A percentile compares a stretch with the other conserved stretches of the same genome.
Evolutionary conservation across 2,888 invertebrate genomes (phyloP).

Genomic region (Drosophila lutescens): DNA sequence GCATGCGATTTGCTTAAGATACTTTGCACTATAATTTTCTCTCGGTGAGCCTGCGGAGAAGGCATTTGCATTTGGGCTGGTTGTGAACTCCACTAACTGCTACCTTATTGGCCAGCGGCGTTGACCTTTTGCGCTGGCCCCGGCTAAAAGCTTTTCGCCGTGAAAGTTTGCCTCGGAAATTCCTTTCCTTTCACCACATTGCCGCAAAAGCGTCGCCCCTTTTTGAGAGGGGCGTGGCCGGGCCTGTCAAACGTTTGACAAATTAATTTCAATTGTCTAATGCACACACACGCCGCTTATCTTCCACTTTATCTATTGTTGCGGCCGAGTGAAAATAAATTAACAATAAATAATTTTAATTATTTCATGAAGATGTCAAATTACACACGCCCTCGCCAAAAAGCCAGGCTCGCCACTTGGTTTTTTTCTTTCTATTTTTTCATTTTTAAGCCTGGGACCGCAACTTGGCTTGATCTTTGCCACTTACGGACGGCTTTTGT

Average conservation of each 20-base stretch:
- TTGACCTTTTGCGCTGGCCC: slow-evolving; percentile 49
- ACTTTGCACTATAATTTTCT: not conserved
- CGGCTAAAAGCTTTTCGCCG: slow-evolving; percentile 62
- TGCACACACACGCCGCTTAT: slow-evolving; percentile 63
- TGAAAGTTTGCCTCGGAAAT: slow-evolving; percentile 62
- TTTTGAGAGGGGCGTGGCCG: slow-evolving; percentile 19
- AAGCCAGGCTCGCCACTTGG: slow-evolving; percentile 23
- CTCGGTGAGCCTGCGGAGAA: slow-evolving; percentile 5
- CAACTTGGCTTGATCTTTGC: slow-evolving; percentile 61
- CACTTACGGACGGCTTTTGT: slow-evolving; percentile 64
- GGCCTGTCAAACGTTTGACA: slow-evolving; percentile 67
- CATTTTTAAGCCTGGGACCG: slow-evolving; percentile 41
- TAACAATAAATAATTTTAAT: slow-evolving; percentile 81
- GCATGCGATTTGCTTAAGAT: not conserved
- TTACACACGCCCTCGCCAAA: slow-evolving; percentile 75
- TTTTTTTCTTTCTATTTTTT: slow-evolving; percentile 9
- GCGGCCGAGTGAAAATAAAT: slow-evolving; percentile 71
- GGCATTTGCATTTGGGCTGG: slow-evolving; percentile 34
- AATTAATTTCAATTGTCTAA: slow-evolving; percentile 79
- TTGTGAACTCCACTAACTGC: slow-evolving; percentile 52
- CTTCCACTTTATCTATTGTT: slow-evolving; percentile 70
- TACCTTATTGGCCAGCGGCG: slow-evolving; percentile 45
- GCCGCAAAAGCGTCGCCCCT: slow-evolving; percentile 15
- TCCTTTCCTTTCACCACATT: slow-evolving; percentile 63
- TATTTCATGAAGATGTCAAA: slow-evolving; percentile 81